Conservation (phyloP, 2,113 vertebrate genomes). For the Herpetotheres cachinnans region DNA sequence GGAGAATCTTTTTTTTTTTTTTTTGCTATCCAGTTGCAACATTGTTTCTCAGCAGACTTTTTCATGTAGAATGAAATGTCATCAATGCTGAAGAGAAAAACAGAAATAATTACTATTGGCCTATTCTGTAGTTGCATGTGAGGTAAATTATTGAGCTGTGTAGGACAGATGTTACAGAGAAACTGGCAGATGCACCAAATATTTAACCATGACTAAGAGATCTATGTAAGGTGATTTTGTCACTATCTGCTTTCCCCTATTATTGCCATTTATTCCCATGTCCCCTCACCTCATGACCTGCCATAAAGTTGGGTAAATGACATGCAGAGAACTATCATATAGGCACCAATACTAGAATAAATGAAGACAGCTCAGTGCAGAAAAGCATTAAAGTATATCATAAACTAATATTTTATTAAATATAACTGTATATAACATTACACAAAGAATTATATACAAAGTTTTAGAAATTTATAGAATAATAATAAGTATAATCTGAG, state of each 20-base stretch:
- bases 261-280: slow-evolving; percentile 1
- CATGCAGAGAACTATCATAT: neutral
- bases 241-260: neutral
- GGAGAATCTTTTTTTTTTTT: neutral
- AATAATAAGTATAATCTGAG: neutral
- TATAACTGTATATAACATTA: neutral
- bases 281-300: neutral
- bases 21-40: neutral
- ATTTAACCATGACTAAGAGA: slow-evolving; percentile 51
- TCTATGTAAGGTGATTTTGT: neutral
- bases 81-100: neutral
- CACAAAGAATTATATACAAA: neutral
- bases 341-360: slow-evolving; percentile 11
- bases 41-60: neutral
- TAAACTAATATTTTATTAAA: neutral
- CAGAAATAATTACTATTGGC: neutral
- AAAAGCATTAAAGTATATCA: neutral
- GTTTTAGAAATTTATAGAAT: neutral
- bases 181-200: neutral
- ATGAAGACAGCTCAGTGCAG: neutral
- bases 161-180: neutral
- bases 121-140: neutral
- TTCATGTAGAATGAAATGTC: neutral
- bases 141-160: neutral
- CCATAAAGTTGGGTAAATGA: slow-evolving; percentile 22